Percentiles rank a stretch among this genome's conserved stretches.
Conservation (phyloP, 1,140 invertebrate species). For the Cotesia chilonis region DNA sequence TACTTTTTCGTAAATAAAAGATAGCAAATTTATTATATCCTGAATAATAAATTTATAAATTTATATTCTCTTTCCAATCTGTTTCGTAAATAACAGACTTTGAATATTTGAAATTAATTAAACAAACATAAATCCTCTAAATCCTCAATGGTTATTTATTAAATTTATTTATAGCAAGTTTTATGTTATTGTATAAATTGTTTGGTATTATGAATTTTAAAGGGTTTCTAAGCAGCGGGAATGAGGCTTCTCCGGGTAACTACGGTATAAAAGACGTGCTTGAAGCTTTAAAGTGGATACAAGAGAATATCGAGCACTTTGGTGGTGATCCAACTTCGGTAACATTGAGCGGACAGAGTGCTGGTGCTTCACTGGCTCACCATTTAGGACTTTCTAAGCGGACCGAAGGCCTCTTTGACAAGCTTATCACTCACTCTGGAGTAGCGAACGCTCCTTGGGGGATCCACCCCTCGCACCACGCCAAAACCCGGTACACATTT, state of each 20-base stretch:
- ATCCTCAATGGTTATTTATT: too few relatives aligned
- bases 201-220: conserved; percentile 4
- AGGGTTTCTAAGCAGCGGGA: conserved; percentile 59
- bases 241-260: conserved; percentile 53
- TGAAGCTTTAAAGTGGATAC: conserved; percentile 67
- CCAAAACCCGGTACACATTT: conserved; percentile 26
- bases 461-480: conserved; percentile 33
- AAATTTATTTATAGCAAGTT: too few relatives aligned
- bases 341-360: conserved; percentile 63
- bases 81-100: too few relatives aligned
- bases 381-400: conserved; percentile 58
- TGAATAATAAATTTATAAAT: too few relatives aligned
- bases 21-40: too few relatives aligned
- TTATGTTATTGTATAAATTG: background rate
- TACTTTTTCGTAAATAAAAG: too few relatives aligned
- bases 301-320: conserved; percentile 66
- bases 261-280: conserved; percentile 58
- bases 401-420: conserved; percentile 66
- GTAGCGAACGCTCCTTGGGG: conserved; percentile 55
- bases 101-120: too few relatives aligned
- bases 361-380: conserved; percentile 57
- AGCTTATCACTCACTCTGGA: conserved; percentile 69
- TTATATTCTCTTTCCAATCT: too few relatives aligned
- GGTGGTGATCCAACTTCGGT: conserved; percentile 65
- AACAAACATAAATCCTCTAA: too few relatives aligned